These are phyloP conservation scores for Rhagonycha lutea DNA, from an alignment of 2,888 invertebrate genomes.

Conservation along the genomic window DNA sequence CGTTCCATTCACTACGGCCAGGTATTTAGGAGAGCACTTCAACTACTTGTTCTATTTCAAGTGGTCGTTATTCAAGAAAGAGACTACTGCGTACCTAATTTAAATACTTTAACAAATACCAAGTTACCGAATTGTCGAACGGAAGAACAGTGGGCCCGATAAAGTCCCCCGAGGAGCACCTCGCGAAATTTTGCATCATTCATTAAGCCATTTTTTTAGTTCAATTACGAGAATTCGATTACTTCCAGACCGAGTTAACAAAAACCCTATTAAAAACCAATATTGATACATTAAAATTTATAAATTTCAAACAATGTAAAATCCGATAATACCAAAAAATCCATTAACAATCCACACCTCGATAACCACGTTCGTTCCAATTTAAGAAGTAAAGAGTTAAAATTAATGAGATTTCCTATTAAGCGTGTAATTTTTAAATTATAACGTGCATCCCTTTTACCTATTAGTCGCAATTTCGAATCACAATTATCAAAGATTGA, in stretches of 20 bases:
- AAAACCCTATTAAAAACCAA: not conserved
- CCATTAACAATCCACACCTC: slow-evolving; percentile 17
- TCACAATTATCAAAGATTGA: slow-evolving; percentile 48
- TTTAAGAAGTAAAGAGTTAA: slow-evolving; percentile 11
- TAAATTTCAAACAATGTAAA: not conserved
- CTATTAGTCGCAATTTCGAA: slow-evolving; percentile 45
- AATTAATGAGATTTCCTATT: slow-evolving; percentile 50
- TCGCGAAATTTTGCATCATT: not conserved
- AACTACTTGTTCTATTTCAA: not conserved
- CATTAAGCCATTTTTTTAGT: not conserved
- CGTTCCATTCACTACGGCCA: not conserved
- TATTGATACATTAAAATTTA: not conserved
- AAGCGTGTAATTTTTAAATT: slow-evolving; percentile 50
- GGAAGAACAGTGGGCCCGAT: not conserved
- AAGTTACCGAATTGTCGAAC: not conserved
- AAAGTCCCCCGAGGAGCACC: not conserved
- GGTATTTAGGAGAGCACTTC: not conserved
- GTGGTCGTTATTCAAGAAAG: not conserved
- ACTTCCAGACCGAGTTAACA: not conserved
- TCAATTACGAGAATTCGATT: not conserved
- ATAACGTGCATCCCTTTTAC: slow-evolving; percentile 21
- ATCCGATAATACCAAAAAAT: slow-evolving; percentile 4
- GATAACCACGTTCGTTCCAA: slow-evolving; percentile 8
- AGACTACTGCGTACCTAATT: not conserved
- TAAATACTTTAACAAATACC: not conserved